Conservation (phyloP, 53 echinoderm and acorn worm species). For the Paracentrotus lividus region DNA sequence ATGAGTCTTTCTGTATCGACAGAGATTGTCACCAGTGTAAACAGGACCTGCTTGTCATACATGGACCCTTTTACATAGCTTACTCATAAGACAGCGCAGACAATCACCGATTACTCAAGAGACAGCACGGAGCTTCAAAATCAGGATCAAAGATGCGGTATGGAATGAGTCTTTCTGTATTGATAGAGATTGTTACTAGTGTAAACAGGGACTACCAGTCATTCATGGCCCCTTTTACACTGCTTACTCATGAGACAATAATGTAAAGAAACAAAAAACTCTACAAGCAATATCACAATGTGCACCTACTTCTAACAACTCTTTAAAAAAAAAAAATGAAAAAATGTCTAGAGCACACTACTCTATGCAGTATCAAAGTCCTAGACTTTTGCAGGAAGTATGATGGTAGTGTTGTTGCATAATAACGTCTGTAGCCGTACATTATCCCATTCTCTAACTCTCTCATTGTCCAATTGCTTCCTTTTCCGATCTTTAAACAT, state of each 20-base stretch:
- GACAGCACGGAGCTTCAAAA: neutral
- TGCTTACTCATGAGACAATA: slow-evolving; percentile 54
- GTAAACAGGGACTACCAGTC: neutral
- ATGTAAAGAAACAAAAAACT: no score
- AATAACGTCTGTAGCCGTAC: neutral
- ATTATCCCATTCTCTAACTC: neutral
- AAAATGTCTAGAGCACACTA: no score
- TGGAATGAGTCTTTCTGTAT: neutral
- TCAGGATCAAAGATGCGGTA: neutral
- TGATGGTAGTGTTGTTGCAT: neutral
- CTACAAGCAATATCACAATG: no score
- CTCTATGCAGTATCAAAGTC: neutral
- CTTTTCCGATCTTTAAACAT: neutral
- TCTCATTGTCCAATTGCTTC: neutral
- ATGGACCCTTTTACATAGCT: no score
- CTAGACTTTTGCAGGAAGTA: neutral
- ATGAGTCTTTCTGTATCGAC: no score
- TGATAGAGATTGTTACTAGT: slow-evolving; percentile 1
- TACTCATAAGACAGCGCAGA: slow-evolving; percentile 63
- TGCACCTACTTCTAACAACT: no score
- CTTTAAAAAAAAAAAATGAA: no score
- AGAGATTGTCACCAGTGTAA: no score
- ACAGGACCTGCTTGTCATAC: no score
- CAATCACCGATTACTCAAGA: slow-evolving; percentile 65
- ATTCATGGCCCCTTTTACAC: neutral